phyloP scores from a whole-genome alignment of 2,113 vertebrate genomes.

The Ciconia stormi region DNA sequence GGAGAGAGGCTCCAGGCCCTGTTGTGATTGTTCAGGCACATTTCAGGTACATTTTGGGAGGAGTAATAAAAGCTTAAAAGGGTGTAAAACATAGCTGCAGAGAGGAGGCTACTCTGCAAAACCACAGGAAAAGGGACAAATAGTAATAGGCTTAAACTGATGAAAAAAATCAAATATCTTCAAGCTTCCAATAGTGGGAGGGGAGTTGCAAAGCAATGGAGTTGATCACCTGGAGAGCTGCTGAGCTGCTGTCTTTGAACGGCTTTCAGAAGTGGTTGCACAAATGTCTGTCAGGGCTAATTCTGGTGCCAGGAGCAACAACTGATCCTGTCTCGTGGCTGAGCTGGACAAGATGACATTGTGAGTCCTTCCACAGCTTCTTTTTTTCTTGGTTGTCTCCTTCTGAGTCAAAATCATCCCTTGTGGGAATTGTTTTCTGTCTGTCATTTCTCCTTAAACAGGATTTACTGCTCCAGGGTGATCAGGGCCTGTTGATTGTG shows the following conservation, averaged over 20 bases:
- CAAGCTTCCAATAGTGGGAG: background rate
- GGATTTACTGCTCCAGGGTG: background rate
- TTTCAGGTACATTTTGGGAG: background rate
- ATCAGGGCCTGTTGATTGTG: background rate
- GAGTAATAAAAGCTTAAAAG: background rate
- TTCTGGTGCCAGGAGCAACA: background rate
- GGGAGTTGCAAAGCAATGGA: background rate
- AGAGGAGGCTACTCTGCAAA: background rate
- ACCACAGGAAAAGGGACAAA: background rate
- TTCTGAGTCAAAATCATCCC: background rate
- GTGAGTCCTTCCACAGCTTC: background rate
- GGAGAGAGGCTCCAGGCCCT: background rate
- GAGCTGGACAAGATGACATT: background rate
- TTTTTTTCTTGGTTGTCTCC: background rate
- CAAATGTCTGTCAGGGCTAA: background rate
- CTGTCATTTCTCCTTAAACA: background rate
- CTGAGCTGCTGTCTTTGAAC: background rate
- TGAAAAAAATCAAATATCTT: background rate
- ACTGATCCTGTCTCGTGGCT: background rate
- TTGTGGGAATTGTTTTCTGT: background rate
- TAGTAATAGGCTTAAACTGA: background rate
- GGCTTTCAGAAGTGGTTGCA: background rate
- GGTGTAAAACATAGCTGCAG: background rate
- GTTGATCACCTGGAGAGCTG: background rate
- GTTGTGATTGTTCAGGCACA: accelerated